A percentile compares a stretch with the other conserved stretches of the same genome.
phyloP scores from a whole-genome alignment of 2,797 vertebrate genomes.

The Chloroceryle amazona region DNA sequence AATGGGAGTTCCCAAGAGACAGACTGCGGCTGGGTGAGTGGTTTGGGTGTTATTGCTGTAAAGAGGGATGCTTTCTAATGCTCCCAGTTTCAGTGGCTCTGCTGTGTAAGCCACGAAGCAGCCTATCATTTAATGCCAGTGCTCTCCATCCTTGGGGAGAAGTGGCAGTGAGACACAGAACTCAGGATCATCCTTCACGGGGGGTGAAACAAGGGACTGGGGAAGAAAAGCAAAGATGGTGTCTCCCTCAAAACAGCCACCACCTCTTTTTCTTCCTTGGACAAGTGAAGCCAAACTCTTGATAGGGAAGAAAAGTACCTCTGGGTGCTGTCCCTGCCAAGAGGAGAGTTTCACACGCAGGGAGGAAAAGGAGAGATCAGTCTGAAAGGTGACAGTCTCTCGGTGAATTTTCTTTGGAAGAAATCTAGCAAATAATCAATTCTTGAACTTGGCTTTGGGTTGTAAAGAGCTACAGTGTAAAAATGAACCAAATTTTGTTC shows the following conservation, averaged over 20 bases:
- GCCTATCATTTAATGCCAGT: not conserved
- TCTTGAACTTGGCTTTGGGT: not conserved
- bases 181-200: not conserved
- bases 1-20: conserved; percentile 96
- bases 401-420: not conserved
- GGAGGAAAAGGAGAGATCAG: not conserved
- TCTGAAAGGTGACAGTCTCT: not conserved
- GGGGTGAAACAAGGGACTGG: not conserved
- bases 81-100: accelerated
- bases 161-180: not conserved
- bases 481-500: not conserved
- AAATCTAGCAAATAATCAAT: not conserved
- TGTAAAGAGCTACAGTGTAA: not conserved
- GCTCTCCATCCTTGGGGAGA: not conserved
- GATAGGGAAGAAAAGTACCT: not conserved
- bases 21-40: conserved; percentile 90
- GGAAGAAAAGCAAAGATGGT: not conserved
- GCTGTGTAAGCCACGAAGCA: not conserved
- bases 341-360: not conserved
- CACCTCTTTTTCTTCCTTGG: not conserved
- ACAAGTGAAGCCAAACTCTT: not conserved
- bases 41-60: accelerated
- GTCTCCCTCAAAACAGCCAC: not conserved
- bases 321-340: not conserved
- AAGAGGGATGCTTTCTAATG: accelerated